Percentiles rank a stretch among this genome's conserved stretches.
These are phyloP conservation scores for Daphoenositta chrysoptera DNA, from an alignment of 2,113 vertebrate species.

Conservation along the genomic window DNA sequence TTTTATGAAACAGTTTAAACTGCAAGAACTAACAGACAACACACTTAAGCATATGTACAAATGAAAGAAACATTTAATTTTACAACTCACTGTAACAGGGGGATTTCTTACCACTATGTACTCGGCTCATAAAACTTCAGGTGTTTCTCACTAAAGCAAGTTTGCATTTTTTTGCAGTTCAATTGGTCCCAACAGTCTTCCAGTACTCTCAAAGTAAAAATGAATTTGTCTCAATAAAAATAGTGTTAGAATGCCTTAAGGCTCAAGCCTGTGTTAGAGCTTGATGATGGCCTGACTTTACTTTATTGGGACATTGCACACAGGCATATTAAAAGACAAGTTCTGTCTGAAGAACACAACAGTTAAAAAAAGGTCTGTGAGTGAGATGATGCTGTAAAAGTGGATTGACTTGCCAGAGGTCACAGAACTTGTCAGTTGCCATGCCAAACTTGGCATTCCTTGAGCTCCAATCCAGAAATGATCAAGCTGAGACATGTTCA, in stretches of 20 bases:
- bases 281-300: not conserved
- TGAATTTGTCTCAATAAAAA: not conserved
- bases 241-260: not conserved
- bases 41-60: not conserved
- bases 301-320: not conserved
- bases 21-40: not conserved
- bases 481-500: not conserved
- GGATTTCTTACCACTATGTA: not conserved
- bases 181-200: not conserved
- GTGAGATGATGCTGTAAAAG: not conserved
- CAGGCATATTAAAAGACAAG: not conserved
- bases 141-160: not conserved
- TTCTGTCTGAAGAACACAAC: not conserved
- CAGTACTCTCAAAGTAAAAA: not conserved
- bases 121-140: not conserved
- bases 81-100: not conserved
- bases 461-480: not conserved
- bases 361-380: not conserved
- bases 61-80: not conserved
- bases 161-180: not conserved
- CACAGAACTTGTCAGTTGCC: not conserved
- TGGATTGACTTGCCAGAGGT: not conserved
- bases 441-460: not conserved
- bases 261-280: not conserved
- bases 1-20: not conserved